Evolutionary conservation across 2,888 invertebrate species (phyloP), one percentile per base, ranked within the genome.

Genomic region (Sceliomorpha sp.): DNA sequence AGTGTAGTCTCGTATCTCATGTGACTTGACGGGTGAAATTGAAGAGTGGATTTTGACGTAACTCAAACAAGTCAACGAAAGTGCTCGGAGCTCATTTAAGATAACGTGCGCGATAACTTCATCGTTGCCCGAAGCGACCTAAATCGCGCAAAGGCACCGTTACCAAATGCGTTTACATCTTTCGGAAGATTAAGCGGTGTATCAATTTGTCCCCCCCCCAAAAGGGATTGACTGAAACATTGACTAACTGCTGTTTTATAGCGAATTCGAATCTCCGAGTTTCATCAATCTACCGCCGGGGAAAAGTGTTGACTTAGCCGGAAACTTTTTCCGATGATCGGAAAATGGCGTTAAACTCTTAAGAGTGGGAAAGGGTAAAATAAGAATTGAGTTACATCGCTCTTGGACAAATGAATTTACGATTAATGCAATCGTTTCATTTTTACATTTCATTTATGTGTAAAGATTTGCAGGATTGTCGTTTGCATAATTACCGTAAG

Each of bases 41-140:
- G 50, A 44, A 48, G 48, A 63, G 69, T 58, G 55, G 47, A 72
- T 70, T 58, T 60, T 55, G 58, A 67, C 67, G 55, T 64, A 62
- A 69, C 56, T 72, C 69, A 64, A 75, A 72, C 70, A 67, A 74
- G 67, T 70, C 51, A 59, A 48, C 39, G 59, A 58, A 56, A 50
- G 32, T 29, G 27, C 53, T 36, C 37, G 20, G 36, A 58, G 47
- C 62, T 63, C 63, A 53, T 63, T 69, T 50, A n/a, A 59, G 69
- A 69, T 69, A 48, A 63, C 59, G 39, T 39, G 32, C 12, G 24
- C 48, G 55, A 50, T 59, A 63, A 53, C 63, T 69, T 63, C 47
- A 53, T 40, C 31, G 47, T 39, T 9, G 51, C 39, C 36, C 31
- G 31, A 24, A 51, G 47, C 36, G 24, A 31, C 53, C 32, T 45